Percentiles rank a stretch among this genome's conserved stretches.
These are phyloP conservation scores for Agrilus cyanescens DNA, from an alignment of 2,888 invertebrate genomes.

Conservation along the genomic window DNA sequence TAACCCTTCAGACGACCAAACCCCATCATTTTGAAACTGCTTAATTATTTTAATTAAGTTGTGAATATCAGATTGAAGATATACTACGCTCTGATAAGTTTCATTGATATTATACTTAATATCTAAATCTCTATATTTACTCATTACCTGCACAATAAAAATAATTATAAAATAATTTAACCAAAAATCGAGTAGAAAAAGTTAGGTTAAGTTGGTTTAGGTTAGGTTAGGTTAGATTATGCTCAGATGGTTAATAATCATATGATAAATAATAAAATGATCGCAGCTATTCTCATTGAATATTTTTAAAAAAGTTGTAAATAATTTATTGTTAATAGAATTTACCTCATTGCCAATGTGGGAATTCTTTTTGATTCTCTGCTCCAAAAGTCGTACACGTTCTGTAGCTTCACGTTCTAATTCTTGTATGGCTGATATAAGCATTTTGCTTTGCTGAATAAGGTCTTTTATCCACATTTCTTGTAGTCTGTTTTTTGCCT, in stretches of 20 bases:
- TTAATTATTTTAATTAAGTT: constrained; percentile 38
- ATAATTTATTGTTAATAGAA: not conserved
- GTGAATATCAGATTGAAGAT: constrained; percentile 30
- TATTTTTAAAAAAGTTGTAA: too few relatives aligned
- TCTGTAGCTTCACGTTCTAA: constrained; percentile 52
- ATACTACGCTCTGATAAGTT: constrained; percentile 28
- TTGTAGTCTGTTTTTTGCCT: constrained; percentile 54
- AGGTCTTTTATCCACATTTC: constrained; percentile 56
- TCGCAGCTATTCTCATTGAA: too few relatives aligned
- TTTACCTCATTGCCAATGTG: constrained; percentile 34
- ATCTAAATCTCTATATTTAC: constrained; percentile 28
- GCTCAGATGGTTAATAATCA: not conserved
- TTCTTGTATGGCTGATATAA: constrained; percentile 54
- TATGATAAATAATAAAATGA: not conserved
- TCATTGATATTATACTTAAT: constrained; percentile 24
- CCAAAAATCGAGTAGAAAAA: not conserved
- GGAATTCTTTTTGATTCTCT: constrained; percentile 37
- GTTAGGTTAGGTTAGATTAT: too few relatives aligned
- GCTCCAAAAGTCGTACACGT: constrained; percentile 43
- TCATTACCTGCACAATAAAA: constrained; percentile 25
- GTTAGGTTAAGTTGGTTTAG: not conserved
- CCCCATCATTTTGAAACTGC: constrained; percentile 30
- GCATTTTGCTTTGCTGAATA: constrained; percentile 53
- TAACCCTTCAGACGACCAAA: constrained; percentile 34
- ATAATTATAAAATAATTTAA: not conserved